Conservation (phyloP, 2,888 invertebrate species). For the Nemoura dubitans region DNA sequence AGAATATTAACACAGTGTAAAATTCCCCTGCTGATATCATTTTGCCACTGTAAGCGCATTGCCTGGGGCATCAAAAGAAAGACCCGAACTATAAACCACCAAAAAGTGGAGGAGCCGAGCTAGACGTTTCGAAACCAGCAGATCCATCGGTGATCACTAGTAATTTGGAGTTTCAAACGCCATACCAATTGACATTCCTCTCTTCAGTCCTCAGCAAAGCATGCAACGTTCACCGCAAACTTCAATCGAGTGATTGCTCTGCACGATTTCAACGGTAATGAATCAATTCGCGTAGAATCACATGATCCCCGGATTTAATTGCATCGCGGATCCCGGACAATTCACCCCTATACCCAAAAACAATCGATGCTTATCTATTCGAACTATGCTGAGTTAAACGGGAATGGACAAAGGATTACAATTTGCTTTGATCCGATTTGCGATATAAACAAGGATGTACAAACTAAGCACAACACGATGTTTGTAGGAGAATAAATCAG, state of each 20-base stretch:
- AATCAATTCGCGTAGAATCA: neutral
- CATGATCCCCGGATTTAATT: neutral
- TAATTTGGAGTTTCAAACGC: neutral
- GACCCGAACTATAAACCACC: too few species aligned
- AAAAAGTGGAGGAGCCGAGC: neutral
- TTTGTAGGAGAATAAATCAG: too few species aligned
- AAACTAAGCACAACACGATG: neutral
- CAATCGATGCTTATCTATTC: constrained; percentile 12
- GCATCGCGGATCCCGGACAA: neutral
- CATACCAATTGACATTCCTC: neutral
- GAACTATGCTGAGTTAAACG: neutral
- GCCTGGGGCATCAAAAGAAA: neutral
- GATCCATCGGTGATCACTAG: too few species aligned
- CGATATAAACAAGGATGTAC: neutral
- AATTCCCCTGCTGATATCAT: neutral
- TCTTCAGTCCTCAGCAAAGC: neutral
- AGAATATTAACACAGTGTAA: neutral
- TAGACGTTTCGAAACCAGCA: neutral
- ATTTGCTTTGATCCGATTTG: constrained; percentile 12
- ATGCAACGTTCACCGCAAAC: neutral
- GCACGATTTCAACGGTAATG: neutral
- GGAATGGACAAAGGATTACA: neutral
- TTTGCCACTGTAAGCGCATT: neutral
- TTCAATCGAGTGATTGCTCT: neutral
- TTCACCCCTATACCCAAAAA: neutral